These are phyloP conservation scores for Heterotilapia buettikoferi DNA, from an alignment of 2,113 vertebrate species.

Conservation along the genomic window DNA sequence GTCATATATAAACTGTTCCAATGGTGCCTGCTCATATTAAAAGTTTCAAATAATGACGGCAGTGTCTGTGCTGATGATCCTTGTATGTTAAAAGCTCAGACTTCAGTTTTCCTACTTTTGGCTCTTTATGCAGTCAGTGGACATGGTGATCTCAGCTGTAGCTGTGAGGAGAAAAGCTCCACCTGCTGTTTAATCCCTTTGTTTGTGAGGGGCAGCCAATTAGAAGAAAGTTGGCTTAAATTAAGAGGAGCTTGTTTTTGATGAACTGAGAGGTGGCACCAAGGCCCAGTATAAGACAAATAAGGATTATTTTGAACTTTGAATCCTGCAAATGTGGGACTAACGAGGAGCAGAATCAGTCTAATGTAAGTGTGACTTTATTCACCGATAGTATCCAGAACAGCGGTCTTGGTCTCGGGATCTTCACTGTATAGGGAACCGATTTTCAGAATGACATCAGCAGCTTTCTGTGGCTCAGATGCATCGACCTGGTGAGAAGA, in stretches of 20 bases:
- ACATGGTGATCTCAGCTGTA: background rate
- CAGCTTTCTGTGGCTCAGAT: conserved; percentile 78
- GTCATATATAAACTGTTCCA: background rate
- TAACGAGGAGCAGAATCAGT: accelerated
- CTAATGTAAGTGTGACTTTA: background rate
- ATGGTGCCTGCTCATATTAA: background rate
- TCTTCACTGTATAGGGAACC: conserved; percentile 82
- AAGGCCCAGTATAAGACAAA: background rate
- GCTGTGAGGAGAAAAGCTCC: background rate
- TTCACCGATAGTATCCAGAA: conserved; percentile 67
- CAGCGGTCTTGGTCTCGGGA: conserved; percentile 71
- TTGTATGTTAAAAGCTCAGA: background rate
- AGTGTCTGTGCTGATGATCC: background rate
- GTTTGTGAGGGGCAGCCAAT: background rate
- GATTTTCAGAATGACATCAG: conserved; percentile 81
- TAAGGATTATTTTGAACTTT: background rate
- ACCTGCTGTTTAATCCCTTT: background rate
- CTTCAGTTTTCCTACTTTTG: background rate
- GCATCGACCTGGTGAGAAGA: conserved; percentile 76
- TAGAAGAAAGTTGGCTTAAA: background rate
- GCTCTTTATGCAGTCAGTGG: background rate
- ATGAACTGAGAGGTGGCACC: background rate
- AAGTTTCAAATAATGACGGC: background rate
- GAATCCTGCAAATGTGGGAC: background rate
- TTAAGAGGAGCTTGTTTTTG: background rate